Evolutionary conservation across 1,140 invertebrate genomes (phyloP).

Genomic region (Metaphire vulgaris): DNA sequence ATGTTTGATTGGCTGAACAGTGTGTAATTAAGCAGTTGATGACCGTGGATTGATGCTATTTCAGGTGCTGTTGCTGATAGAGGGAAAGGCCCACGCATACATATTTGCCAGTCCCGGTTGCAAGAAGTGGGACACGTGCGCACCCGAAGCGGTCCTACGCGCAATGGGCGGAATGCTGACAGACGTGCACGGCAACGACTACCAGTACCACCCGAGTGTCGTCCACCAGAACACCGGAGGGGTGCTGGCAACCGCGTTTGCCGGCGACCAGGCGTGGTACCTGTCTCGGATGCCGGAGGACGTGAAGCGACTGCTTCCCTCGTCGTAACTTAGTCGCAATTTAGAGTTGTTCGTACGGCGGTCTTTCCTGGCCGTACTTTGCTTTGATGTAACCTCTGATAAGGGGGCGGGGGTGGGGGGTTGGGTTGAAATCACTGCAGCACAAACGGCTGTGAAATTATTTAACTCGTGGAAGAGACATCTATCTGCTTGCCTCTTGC

Average conservation of each 20-base stretch:
- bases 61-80: conserved; percentile 78
- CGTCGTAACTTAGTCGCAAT: too few relatives aligned
- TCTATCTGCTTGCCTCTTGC: neutral
- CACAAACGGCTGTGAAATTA: neutral
- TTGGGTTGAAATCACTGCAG: neutral
- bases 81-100: conserved; percentile 91
- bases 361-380: neutral
- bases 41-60: conserved; percentile 32
- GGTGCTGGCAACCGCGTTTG: conserved; percentile 72
- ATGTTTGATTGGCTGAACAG: too few relatives aligned
- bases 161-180: conserved; percentile 56
- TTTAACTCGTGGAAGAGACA: neutral
- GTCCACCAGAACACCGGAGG: conserved; percentile 67
- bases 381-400: neutral
- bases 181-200: conserved; percentile 68
- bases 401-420: neutral
- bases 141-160: conserved; percentile 82
- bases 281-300: conserved; percentile 38
- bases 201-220: conserved; percentile 52
- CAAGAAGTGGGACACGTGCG: conserved; percentile 99
- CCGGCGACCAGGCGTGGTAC: conserved; percentile 63
- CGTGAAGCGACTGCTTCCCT: conserved; percentile 8
- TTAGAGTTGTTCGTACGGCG: too few relatives aligned
- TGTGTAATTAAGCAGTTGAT: too few relatives aligned
- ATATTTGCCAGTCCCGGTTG: conserved; percentile 88